phyloP scores from a whole-genome alignment of 2,113 vertebrate genomes.

The Pterocles gutturalis region DNA sequence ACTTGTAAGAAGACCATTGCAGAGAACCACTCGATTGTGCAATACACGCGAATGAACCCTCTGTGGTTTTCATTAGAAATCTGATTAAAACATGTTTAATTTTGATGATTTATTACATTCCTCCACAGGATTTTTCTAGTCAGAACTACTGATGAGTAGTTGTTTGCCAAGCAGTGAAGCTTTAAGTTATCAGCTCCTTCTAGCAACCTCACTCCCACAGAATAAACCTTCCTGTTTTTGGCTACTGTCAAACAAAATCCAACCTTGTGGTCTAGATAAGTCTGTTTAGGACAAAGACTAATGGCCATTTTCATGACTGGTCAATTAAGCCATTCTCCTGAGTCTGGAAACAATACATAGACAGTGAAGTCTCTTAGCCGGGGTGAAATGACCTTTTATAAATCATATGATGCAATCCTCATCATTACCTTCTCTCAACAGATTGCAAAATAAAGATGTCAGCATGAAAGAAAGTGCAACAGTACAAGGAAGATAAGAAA shows the following conservation, averaged over 20 bases:
- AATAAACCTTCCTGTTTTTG: not conserved
- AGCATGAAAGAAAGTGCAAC: not conserved
- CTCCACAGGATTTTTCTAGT: not conserved
- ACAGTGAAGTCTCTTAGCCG: not conserved
- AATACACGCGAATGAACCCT: not conserved
- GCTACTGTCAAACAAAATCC: not conserved
- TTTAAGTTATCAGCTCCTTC: not conserved
- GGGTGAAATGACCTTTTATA: not conserved
- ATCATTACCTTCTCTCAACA: not conserved
- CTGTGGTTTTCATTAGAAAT: not conserved
- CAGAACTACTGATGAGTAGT: not conserved
- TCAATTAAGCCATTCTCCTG: not conserved
- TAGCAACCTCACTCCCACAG: not conserved
- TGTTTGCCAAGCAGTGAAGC: not conserved
- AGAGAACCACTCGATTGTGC: not conserved
- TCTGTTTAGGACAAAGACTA: not conserved
- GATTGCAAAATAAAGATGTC: not conserved
- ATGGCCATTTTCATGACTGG: not conserved
- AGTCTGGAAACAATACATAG: not conserved
- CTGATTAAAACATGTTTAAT: not conserved
- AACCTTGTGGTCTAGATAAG: not conserved
- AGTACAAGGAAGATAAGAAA: not conserved
- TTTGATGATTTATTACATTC: not conserved
- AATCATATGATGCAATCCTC: not conserved
- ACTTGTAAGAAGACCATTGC: not conserved